Conservation (phyloP, 92 coral and sea anemone species). For the Hydrozoanthus gracilis region DNA sequence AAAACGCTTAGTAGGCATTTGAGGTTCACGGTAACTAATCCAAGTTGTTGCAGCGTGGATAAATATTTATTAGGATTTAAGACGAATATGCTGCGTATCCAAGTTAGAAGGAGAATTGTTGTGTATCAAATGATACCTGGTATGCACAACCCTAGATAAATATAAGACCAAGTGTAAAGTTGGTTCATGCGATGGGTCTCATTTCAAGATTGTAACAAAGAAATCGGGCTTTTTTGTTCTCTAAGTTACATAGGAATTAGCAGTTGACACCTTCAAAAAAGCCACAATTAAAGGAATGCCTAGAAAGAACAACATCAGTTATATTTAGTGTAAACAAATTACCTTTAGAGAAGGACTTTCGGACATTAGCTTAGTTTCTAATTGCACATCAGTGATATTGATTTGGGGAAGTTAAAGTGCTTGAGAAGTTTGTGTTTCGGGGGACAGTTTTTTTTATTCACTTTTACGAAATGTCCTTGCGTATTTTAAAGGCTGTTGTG, state of each 20-base stretch:
- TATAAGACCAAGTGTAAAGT: neutral
- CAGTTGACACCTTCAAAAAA: too few relatives aligned
- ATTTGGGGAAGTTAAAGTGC: neutral
- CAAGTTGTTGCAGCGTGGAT: neutral
- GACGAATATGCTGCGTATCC: neutral
- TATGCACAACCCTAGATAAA: neutral
- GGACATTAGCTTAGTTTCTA: neutral
- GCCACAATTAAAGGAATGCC: neutral
- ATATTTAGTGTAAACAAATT: neutral
- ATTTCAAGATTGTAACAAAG: neutral
- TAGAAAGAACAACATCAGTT: neutral
- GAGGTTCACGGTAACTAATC: neutral
- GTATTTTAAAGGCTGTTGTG: slow-evolving; percentile 30
- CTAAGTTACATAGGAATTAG: too few relatives aligned
- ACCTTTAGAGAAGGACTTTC: neutral
- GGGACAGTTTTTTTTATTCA: neutral
- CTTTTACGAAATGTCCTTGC: neutral
- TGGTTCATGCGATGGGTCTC: neutral
- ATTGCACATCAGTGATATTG: neutral
- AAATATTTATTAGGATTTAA: slow-evolving; percentile 33
- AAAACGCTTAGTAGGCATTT: neutral
- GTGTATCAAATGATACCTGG: too few relatives aligned
- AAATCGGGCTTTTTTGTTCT: too few relatives aligned
- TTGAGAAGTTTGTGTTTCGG: neutral
- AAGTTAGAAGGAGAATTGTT: neutral